Evolutionary conservation across 2,888 invertebrate genomes (phyloP), one percentile per base, ranked within the genome.

Genomic region (Ichneumoninae sp.): DNA sequence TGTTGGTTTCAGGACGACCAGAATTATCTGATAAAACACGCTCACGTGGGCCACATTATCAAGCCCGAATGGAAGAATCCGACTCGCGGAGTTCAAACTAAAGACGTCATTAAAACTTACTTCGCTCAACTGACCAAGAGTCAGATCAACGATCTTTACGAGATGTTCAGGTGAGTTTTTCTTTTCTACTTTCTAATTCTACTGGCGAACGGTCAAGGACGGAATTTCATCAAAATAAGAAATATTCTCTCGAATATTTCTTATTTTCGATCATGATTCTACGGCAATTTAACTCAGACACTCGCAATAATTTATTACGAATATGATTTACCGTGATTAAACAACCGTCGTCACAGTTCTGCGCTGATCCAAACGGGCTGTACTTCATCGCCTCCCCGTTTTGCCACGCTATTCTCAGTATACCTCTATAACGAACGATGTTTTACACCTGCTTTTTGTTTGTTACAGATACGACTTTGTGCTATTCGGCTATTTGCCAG

Each of bases 41-140:
- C 97, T 66, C 96, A 96, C 44, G 95, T 97, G 69, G 96, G 96
- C 89, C 96, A 96, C 88, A 94, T 97, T 80, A 96, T 97, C 82
- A 96, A 96, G 91, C 97, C 97, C 0, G 97, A 97, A 90, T 97
- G 97, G 97, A 96, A 96, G 87, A 97, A 97, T 94, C 96, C 96
- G 86, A 97, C 97, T 47, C 96, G 96, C 90, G 97, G 96, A 8
- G 95, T 96, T 80, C 96, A 96, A 89, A 97, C 97, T 0, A 95
- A 96, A 78, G 96, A 96, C 88, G 96, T 97, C 89, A 95, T 97
- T 85, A 95, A 95, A 90, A 96, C 96, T 87, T 97, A 97, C 88
- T 98, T 97, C 93, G 96, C 96, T 10, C 96, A 97, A 90, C 94
- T 98, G 60, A 96, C 96, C 70, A 96, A 95, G 90, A 94, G 95